Conservation (phyloP, 2,888 invertebrate species). For the Xestia rhomboidea region DNA sequence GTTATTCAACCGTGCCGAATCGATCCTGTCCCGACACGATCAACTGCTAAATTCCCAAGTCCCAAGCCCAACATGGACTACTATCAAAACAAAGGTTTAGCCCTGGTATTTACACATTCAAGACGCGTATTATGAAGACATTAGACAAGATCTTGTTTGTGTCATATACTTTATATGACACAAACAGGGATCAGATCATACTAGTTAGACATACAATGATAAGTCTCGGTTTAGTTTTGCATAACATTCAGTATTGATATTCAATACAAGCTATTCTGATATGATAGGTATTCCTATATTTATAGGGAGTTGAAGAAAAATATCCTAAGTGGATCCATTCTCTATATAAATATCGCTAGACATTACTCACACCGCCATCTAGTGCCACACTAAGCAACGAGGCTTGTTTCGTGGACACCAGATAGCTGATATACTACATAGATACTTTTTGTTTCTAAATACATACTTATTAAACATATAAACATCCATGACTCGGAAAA, state of each 20-base stretch:
- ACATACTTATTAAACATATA: too few relatives aligned
- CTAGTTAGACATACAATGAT: constrained; percentile 32
- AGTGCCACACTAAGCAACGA: too few relatives aligned
- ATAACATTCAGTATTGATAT: constrained; percentile 34
- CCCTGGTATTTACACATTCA: constrained; percentile 2
- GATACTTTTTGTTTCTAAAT: too few relatives aligned
- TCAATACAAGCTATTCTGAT: constrained; percentile 17
- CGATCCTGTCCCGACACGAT: background rate
- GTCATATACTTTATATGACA: constrained; percentile 27
- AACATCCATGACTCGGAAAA: too few relatives aligned
- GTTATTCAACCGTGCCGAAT: background rate
- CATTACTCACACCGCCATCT: too few relatives aligned
- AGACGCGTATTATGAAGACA: constrained; percentile 15
- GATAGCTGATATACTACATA: too few relatives aligned
- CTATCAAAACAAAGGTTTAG: background rate
- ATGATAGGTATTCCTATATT: background rate
- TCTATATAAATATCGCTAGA: too few relatives aligned
- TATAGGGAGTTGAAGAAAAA: background rate
- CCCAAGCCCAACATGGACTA: background rate
- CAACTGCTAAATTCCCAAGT: background rate
- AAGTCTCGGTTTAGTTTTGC: constrained; percentile 30
- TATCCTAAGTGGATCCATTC: background rate
- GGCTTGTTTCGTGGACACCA: too few relatives aligned
- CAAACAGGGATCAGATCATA: constrained; percentile 27
- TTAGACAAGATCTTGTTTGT: constrained; percentile 42